Evolutionary conservation across 2,888 invertebrate species (phyloP).

Genomic region (Lithophane leautieri): DNA sequence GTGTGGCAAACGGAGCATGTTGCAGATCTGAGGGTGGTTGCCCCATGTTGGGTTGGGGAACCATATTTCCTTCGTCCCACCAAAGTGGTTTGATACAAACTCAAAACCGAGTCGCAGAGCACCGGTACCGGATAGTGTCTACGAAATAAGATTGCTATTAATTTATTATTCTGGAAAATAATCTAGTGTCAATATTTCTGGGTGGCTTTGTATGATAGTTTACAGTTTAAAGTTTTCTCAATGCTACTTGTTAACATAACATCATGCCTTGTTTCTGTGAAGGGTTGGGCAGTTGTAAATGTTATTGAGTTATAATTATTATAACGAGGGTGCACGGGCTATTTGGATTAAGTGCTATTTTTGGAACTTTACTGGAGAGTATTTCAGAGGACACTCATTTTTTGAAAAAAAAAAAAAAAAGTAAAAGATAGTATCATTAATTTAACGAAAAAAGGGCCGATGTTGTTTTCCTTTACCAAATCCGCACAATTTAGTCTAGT

Average conservation of each 20-base stretch:
- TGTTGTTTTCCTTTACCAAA: too few relatives aligned
- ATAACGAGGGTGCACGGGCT: too few relatives aligned
- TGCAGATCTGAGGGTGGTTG: constrained; percentile 98
- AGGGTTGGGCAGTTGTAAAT: too few relatives aligned
- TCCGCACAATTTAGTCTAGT: too few relatives aligned
- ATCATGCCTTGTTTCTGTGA: too few relatives aligned
- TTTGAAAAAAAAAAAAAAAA: too few relatives aligned
- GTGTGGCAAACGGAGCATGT: constrained; percentile 95
- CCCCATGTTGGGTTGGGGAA: constrained; percentile 99
- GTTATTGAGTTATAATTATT: too few relatives aligned
- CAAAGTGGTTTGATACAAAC: constrained; percentile 95
- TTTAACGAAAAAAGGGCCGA: too few relatives aligned
- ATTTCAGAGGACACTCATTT: too few relatives aligned
- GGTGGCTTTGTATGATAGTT: not conserved
- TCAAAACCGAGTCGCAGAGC: constrained; percentile 97
- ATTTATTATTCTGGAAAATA: not conserved
- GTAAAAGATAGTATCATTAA: too few relatives aligned
- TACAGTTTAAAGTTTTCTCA: not conserved
- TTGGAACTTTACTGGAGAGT: too few relatives aligned
- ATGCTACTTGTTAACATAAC: not conserved
- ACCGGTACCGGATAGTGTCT: constrained; percentile 99
- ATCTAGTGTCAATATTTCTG: not conserved
- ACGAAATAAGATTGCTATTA: constrained; percentile 74
- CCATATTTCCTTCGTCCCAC: constrained; percentile 95
- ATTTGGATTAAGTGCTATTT: too few relatives aligned